A percentile compares a stretch with the other conserved stretches of the same genome.
Conservation (phyloP, 2,797 vertebrate species). For the Paedocypris micromegethes region DNA sequence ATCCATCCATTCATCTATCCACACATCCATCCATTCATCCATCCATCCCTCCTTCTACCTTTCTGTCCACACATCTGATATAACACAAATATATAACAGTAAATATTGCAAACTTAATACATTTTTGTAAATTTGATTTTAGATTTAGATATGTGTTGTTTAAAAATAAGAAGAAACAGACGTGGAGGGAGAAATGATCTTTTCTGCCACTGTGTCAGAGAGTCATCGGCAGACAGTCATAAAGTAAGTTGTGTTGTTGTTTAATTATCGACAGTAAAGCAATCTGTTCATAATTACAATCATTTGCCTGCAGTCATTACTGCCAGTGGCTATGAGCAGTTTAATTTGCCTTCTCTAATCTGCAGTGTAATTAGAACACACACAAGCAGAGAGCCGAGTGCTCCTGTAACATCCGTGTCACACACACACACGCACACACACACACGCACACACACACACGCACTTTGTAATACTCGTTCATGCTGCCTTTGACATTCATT, state of each 20-base stretch:
- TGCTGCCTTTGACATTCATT: constrained; percentile 56
- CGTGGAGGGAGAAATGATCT: background rate
- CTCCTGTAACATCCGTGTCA: constrained; percentile 73
- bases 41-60: too few species aligned
- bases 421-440: constrained; percentile 37
- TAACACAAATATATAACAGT: too few species aligned
- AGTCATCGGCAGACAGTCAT: constrained; percentile 71
- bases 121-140: too few species aligned
- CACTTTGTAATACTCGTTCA: constrained; percentile 66
- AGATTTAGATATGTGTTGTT: too few species aligned
- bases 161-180: background rate
- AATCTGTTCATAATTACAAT: constrained; percentile 86
- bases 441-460: constrained; percentile 60
- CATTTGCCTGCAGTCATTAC: constrained; percentile 83
- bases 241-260: constrained; percentile 81
- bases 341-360: constrained; percentile 80
- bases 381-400: constrained; percentile 67
- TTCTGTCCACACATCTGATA: too few species aligned
- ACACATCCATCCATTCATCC: too few species aligned
- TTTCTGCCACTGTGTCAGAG: constrained; percentile 59
- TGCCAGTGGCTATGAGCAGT: constrained; percentile 79
- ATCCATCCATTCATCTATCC: too few species aligned
- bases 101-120: too few species aligned
- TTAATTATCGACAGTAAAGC: constrained; percentile 82
- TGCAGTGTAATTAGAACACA: constrained; percentile 82